Base-by-base conservation (phyloP, 2,113 vertebrate species). In the Illadopsis cleaveri region DNA sequence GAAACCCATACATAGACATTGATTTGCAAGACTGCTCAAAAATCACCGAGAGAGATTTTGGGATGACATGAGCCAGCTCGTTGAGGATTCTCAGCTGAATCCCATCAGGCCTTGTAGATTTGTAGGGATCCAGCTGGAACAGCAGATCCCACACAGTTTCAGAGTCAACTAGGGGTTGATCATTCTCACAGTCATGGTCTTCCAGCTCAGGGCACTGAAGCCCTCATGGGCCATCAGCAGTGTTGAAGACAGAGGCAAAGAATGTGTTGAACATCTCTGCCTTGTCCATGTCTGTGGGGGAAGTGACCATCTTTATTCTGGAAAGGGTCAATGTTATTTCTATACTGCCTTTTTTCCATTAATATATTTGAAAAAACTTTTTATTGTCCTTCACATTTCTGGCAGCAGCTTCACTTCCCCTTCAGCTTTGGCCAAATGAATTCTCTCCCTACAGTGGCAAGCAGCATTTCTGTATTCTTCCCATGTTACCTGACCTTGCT, bases 121-220 rank as follows among this genome's bases (percentile, higher is more conserved):
- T 51, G 2, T 27, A 20, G 23, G 33, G 27, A 45, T 58, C 27
- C 51, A 73, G 44, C 27, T 37, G 51, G 23, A 58, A 15, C 37
- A 65, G 20, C 15, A 73, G 19, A 30, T 82, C 51, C 23, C 19
- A 27, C 37, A 51, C 3, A 17, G 11, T 44, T 65, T 58, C 37
- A 17, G 27, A 35, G 27, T 13, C 2, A 1, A 1, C 19, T 37
- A 51, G 10, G 33, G 44, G 7, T 0, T 38, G 50, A 23, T 44
- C 22, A 20, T 66, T 51, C 51, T 60, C 10, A 22, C 23, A 30
- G 45, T 38, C 45, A 51, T 17, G 33, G 19, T 66, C 15, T 37
- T 45, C 33, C 33, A 58, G 37, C 37, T 65, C 18, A 50, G 15
- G 31, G 19, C 15, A 65, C 42, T 81, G 31, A 50, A 37, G n/a